These are phyloP conservation scores for Agrilus mali DNA, from an alignment of 2,888 invertebrate species.

Conservation along the genomic window DNA sequence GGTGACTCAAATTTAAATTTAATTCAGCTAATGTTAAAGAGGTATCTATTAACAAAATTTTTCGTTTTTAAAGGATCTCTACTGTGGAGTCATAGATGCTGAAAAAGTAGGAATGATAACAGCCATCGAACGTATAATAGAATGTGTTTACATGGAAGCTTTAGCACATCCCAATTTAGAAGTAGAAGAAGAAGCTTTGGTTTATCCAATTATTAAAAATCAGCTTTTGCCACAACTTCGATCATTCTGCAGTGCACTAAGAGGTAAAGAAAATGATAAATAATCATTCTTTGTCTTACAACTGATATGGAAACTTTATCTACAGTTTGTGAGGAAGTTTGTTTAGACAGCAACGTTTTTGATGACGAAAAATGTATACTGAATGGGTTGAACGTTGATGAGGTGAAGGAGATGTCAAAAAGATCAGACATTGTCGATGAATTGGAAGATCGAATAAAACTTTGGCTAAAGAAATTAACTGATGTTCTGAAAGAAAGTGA, in stretches of 20 bases:
- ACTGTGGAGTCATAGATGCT: slow-evolving; percentile 71
- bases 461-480: slow-evolving; percentile 70
- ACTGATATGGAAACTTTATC: slow-evolving; percentile 7
- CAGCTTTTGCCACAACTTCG: slow-evolving; percentile 69
- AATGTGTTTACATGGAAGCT: slow-evolving; percentile 83
- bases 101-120: slow-evolving; percentile 70
- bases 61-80: slow-evolving; percentile 31
- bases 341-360: slow-evolving; percentile 64
- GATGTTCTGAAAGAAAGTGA: slow-evolving; percentile 84
- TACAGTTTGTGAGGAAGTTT: slow-evolving; percentile 75
- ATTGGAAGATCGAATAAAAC: slow-evolving; percentile 60
- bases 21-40: no score
- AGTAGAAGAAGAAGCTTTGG: slow-evolving; percentile 67
- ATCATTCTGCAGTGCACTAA: slow-evolving; percentile 83
- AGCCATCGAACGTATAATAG: slow-evolving; percentile 77
- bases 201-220: slow-evolving; percentile 70
- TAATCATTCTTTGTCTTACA: not conserved
- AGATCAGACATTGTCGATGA: slow-evolving; percentile 50
- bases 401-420: slow-evolving; percentile 57
- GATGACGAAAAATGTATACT: slow-evolving; percentile 57
- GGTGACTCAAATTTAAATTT: no score
- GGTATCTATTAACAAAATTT: no score
- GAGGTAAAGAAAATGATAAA: slow-evolving; percentile 38
- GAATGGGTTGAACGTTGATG: slow-evolving; percentile 45
- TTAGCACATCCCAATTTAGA: slow-evolving; percentile 69